Evolutionary conservation across 2,797 vertebrate species (phyloP).

Genomic region (Spinus pinus): DNA sequence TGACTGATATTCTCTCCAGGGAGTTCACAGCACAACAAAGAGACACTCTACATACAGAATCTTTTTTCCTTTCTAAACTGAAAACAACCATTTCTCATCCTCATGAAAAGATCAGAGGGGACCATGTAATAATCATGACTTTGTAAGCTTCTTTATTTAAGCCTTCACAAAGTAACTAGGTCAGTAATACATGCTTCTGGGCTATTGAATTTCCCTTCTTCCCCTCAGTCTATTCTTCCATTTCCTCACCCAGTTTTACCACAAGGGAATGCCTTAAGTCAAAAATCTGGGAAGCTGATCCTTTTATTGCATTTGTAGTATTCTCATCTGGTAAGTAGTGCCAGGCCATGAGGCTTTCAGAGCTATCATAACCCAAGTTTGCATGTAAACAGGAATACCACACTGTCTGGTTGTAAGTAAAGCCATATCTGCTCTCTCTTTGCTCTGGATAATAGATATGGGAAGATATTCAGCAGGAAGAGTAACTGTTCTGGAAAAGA

Average conservation of each 20-base stretch:
- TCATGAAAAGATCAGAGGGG: conserved; percentile 56
- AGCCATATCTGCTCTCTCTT: background rate
- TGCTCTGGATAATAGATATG: background rate
- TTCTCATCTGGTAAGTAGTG: conserved; percentile 1
- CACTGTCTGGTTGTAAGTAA: conserved; percentile 29
- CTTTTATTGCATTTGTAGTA: conserved; percentile 34
- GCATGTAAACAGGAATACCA: conserved; percentile 1
- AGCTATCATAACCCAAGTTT: background rate
- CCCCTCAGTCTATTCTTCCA: conserved; percentile 9
- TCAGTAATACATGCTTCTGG: conserved; percentile 9
- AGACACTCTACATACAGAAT: conserved; percentile 38
- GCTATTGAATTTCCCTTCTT: conserved; percentile 31
- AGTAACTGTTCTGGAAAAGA: background rate
- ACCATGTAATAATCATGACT: conserved; percentile 62
- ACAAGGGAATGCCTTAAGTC: conserved; percentile 37
- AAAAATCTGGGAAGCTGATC: conserved; percentile 45
- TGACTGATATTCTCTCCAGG: conserved; percentile 44
- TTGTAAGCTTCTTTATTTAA: conserved; percentile 44
- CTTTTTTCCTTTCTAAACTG: conserved; percentile 14
- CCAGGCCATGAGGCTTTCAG: background rate
- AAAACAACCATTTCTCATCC: conserved; percentile 55
- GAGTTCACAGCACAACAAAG: conserved; percentile 41
- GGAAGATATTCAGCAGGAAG: background rate
- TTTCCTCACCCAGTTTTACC: conserved; percentile 37
- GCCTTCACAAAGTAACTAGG: conserved; percentile 43